Base-by-base conservation (phyloP, 2,113 vertebrate species). In the Spea multiplicata region DNA sequence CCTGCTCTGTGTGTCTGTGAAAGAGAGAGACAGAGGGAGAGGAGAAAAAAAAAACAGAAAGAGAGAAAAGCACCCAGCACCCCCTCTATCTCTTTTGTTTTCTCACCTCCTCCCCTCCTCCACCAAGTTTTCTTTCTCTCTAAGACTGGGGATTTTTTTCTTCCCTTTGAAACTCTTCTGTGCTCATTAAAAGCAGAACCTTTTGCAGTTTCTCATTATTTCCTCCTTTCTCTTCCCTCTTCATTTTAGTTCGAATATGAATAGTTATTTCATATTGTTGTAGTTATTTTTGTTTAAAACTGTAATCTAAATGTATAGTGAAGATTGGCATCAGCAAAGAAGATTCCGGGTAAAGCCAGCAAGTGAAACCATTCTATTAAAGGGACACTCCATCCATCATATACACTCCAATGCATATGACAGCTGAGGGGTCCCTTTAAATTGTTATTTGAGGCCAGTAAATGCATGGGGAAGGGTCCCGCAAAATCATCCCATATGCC, bases 11-110 rank as follows among this genome's bases (percentile, higher is more conserved):
- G 46, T 71, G 66, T 68, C 50, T 76, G 75, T 16, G 47, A 73
- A 47, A 80, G 45, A 70, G 30, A 78, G 76, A 71, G 48, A 84
- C 83, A 69, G 86, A 84, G 83, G 84, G 66, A 47, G 66, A 13
- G 50, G 84, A 86, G 84, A 76, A 75, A 82, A 84, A 50, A 66
- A 77, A 65, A 81, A 83, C 49, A 77, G 78, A 82, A 85, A 75
- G 64, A 78, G 53, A 70, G 66, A 70, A 66, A 61, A 52, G 68
- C 80, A 71, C 46, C 75, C 70, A 53, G 66, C 68, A 53, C 53
- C 86, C 86, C 85, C 86, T 88, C 88, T 88, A 85, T 88, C 85
- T 88, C 88, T 90, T 91, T 91, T 89, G 89, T 91, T 88, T 88
- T 88, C 86, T 88, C 86, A 88, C 89, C 88, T 89, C 86, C 86